These are phyloP conservation scores for Catharus ustulatus DNA, from an alignment of 2,797 vertebrate species.

Conservation along the genomic window DNA sequence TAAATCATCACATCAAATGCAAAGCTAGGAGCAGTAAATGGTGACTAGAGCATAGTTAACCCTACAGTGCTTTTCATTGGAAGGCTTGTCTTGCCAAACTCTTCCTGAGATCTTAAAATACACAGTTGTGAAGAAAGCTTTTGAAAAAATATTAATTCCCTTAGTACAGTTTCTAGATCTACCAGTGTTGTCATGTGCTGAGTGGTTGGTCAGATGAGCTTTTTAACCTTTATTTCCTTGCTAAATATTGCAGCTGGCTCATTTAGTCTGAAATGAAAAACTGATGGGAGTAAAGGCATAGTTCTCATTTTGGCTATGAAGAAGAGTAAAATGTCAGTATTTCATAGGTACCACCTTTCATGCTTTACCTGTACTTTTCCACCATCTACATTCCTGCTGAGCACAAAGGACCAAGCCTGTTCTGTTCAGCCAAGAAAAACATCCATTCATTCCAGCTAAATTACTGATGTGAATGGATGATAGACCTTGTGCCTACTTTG, in stretches of 20 bases:
- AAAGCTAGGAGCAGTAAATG: slow-evolving; percentile 76
- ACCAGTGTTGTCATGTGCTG: neutral
- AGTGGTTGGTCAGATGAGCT: neutral
- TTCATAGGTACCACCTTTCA: neutral
- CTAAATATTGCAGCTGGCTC: neutral
- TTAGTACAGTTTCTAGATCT: neutral
- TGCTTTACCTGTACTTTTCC: slow-evolving; percentile 30
- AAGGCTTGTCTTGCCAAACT: neutral
- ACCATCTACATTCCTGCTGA: neutral
- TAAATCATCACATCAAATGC: slow-evolving; percentile 66
- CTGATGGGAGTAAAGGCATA: neutral
- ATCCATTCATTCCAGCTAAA: neutral
- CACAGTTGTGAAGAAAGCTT: neutral
- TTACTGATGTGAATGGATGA: neutral
- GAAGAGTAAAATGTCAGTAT: neutral
- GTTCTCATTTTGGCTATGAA: neutral
- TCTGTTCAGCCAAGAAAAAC: slow-evolving; percentile 31
- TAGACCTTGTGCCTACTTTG: neutral
- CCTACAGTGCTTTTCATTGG: slow-evolving; percentile 4
- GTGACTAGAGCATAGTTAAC: neutral
- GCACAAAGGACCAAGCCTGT: slow-evolving; percentile 3
- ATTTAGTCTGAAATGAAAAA: neutral
- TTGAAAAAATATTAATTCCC: neutral
- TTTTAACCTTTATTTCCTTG: neutral
- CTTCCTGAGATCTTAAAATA: neutral